Evolutionary conservation across 1,140 invertebrate species (phyloP), one percentile per base, ranked within the genome.

Genomic region (Drosophila pseudoananassae): DNA sequence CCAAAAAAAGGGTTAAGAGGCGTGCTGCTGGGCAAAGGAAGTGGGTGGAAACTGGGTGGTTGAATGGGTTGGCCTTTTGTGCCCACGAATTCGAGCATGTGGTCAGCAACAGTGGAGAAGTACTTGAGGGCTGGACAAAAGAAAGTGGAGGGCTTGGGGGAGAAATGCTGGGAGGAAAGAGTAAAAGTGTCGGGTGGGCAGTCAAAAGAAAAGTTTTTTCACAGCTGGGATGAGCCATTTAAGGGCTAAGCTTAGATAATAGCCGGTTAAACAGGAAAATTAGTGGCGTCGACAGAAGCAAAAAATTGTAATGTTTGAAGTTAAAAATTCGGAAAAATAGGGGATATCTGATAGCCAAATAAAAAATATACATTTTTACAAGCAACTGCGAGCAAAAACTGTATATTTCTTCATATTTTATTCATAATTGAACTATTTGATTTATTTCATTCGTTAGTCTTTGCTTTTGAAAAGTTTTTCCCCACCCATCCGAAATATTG

Each of bases 61-160:
- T 40, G 14, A 33, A 53, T 29, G 49, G 55, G 20, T 45, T 65
- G 52, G 68, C 38, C 76, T 45, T 68, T 78, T 78, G 60, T 78
- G 43, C 56, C 43, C 43, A 56, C 31, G 50, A 78, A 87, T 87
- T 71, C 40, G 78, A 82, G 70, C 82, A 87, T 87, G 83, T 87
- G 83, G 82, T 82, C 83, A 88, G 78, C 51, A 69, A 56, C 65
- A 53, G 27, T 53, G 43, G 33, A 56, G 69, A 76, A 52, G 64
- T 60, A 74, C 81, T 80, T 65, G 56, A 83, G 58, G 51, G 59
- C 52, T 33, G 54, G 63, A 45, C 38, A 65, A 76, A 53, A 54
- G 49, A 59, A 71, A 55, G 40, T 27, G 27, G 17, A 10, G 17
- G 15, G 46, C 10, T 12, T 3, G 17, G n/a, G 9, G 31, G n/a